These are phyloP conservation scores for Nibea albiflora DNA, from an alignment of 2,113 vertebrate genomes.

Conservation along the genomic window DNA sequence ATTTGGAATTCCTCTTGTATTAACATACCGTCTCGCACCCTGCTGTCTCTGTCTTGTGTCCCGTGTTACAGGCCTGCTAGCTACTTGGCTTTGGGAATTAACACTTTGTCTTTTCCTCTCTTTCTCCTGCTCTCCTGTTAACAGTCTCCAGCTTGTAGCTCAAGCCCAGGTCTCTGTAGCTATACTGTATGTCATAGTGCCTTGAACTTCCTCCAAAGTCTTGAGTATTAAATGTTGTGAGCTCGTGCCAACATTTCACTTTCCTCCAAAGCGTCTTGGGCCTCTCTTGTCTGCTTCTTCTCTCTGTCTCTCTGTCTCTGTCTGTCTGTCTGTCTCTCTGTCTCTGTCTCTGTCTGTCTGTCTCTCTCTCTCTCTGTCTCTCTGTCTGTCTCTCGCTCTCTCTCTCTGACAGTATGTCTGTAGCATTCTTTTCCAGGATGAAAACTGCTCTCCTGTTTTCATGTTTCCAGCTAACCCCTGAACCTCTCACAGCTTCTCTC, in stretches of 20 bases:
- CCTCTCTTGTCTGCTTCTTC: constrained; percentile 41
- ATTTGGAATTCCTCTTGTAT: constrained; percentile 41
- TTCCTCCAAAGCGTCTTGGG: constrained; percentile 35
- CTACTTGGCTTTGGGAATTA: constrained; percentile 46
- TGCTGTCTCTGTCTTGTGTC: constrained; percentile 49
- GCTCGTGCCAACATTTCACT: constrained; percentile 37
- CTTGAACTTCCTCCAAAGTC: constrained; percentile 33
- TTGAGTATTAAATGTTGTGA: constrained; percentile 21
- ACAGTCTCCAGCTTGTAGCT: constrained; percentile 37
- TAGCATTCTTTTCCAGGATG: constrained; percentile 63
- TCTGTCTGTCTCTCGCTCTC: constrained; percentile 17
- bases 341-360: background rate
- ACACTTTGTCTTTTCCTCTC: constrained; percentile 39
- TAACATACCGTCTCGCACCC: constrained; percentile 35
- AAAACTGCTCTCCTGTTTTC: constrained; percentile 50
- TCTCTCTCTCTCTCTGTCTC: too few species aligned
- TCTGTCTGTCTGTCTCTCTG: background rate
- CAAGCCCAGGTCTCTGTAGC: constrained; percentile 27
- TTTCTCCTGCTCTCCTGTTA: constrained; percentile 37
- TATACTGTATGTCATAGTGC: constrained; percentile 35
- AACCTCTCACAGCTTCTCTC: constrained; percentile 18
- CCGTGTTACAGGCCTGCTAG: constrained; percentile 31
- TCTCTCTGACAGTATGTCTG: constrained; percentile 24
- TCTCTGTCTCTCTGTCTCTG: background rate
- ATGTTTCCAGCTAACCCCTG: constrained; percentile 22